These are phyloP conservation scores for Tanytarsus gracilentus DNA, from an alignment of 2,888 invertebrate species.

Conservation along the genomic window DNA sequence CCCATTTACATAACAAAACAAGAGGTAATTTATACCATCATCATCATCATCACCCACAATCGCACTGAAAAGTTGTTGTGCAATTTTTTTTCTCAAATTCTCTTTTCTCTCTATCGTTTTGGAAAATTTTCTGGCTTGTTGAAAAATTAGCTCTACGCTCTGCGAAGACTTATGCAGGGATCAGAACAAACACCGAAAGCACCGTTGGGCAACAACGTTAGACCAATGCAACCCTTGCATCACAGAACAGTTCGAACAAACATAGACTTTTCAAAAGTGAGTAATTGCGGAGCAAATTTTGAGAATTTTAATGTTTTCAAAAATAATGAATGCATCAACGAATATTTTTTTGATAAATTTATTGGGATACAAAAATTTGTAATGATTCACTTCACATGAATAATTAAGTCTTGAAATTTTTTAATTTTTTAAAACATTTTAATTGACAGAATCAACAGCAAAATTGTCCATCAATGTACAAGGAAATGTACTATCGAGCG, in stretches of 20 bases:
- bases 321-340: not conserved
- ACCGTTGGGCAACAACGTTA: slow-evolving; percentile 86
- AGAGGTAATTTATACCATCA: slow-evolving; percentile 56
- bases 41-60: slow-evolving; percentile 28
- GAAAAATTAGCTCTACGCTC: slow-evolving; percentile 76
- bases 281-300: slow-evolving; percentile 29
- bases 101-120: not conserved
- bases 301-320: not conserved
- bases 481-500: slow-evolving; percentile 77
- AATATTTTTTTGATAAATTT: not conserved
- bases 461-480: slow-evolving; percentile 81
- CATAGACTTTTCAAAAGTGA: slow-evolving; percentile 72
- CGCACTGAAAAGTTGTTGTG: not conserved
- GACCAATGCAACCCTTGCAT: slow-evolving; percentile 86
- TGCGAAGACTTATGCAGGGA: slow-evolving; percentile 83
- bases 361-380: not conserved
- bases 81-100: slow-evolving; percentile 11
- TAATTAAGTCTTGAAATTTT: slow-evolving; percentile 5
- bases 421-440: not conserved
- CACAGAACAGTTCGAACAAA: slow-evolving; percentile 93
- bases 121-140: not conserved
- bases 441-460: slow-evolving; percentile 52
- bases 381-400: not conserved
- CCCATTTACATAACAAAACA: slow-evolving; percentile 94
- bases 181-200: slow-evolving; percentile 78